These are phyloP conservation scores for Hyposmocoma kahamanoa DNA, from an alignment of 1,140 invertebrate species.

Conservation along the genomic window DNA sequence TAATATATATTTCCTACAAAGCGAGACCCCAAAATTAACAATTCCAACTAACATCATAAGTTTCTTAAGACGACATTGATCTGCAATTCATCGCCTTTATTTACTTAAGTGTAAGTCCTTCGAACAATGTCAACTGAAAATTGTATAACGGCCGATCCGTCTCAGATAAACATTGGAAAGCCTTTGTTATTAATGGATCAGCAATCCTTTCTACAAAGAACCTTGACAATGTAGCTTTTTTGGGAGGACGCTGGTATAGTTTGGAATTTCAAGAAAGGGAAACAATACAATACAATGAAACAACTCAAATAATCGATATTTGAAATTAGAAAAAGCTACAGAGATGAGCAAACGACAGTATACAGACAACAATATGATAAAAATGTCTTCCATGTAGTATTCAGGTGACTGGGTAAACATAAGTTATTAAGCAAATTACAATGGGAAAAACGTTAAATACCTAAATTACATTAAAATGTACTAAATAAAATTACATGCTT, in stretches of 20 bases:
- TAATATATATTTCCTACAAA: no score
- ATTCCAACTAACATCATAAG: no score
- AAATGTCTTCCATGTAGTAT: neutral
- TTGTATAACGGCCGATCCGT: neutral
- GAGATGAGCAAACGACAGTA: neutral
- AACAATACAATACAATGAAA: neutral
- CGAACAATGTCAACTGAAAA: neutral
- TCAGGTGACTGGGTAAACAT: neutral
- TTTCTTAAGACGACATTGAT: neutral
- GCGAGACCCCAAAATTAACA: no score
- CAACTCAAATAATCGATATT: no score
- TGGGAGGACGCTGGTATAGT: conserved; percentile 12
- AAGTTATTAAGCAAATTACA: neutral
- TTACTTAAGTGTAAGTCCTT: neutral
- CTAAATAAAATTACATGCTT: no score
- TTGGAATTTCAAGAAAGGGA: neutral
- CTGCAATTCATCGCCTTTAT: neutral
- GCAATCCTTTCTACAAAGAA: conserved; percentile 51
- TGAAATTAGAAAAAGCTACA: neutral
- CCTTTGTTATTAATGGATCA: conserved; percentile 55
- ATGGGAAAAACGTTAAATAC: no score
- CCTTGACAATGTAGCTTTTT: conserved; percentile 35
- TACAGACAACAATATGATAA: neutral
- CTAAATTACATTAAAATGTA: no score
- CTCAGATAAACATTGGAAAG: conserved; percentile 34